Conservation (phyloP, 2,113 vertebrate species). For the Oophaga pumilio region DNA sequence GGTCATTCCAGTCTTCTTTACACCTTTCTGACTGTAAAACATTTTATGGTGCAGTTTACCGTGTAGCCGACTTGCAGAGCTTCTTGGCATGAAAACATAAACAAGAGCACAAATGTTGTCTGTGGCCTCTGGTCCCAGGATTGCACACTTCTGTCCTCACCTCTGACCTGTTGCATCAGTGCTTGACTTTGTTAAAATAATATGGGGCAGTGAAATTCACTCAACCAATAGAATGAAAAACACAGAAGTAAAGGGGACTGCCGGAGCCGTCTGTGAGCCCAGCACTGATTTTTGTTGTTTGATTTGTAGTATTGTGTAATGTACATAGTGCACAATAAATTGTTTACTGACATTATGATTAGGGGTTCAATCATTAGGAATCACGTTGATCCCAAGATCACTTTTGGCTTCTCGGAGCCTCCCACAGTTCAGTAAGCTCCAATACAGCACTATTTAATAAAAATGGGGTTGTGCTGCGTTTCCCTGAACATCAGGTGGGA, state of each 20-base stretch:
- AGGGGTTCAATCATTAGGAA: too few species aligned
- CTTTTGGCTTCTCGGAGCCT: too few species aligned
- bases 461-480: too few species aligned
- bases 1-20: background rate
- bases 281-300: background rate
- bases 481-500: too few species aligned
- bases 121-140: background rate
- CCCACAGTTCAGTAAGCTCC: too few species aligned
- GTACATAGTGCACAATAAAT: background rate
- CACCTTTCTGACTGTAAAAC: background rate
- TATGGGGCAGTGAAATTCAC: background rate
- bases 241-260: background rate
- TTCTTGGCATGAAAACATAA: constrained; percentile 12
- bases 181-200: constrained; percentile 41
- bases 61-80: background rate
- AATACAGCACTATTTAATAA: too few species aligned
- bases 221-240: background rate
- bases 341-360: too few species aligned
- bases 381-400: too few species aligned
- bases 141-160: background rate
- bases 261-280: background rate
- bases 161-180: constrained; percentile 7
- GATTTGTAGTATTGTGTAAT: background rate
- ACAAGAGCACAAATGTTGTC: background rate
- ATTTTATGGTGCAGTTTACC: background rate